A percentile compares a stretch with the other conserved stretches of the same genome.
Evolutionary conservation across 2,888 invertebrate species (phyloP).

Genomic region (Alentia gelatinosa): DNA sequence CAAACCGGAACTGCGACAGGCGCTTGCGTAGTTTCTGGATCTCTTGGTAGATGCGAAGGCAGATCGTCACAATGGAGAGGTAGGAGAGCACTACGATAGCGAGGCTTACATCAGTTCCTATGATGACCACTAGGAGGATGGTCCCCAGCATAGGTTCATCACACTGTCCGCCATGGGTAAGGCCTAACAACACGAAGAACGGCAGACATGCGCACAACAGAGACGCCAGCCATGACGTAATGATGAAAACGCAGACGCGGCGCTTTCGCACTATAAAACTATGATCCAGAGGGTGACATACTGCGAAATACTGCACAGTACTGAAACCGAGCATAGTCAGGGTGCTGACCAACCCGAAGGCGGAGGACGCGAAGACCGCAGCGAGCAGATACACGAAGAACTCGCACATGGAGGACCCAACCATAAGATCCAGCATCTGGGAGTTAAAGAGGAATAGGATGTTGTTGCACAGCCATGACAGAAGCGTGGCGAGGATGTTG

Average conservation of each 20-base stretch:
- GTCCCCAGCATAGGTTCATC: background rate
- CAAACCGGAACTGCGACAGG: conserved; percentile 62
- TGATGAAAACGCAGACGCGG: conserved; percentile 53
- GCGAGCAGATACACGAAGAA: conserved; percentile 59
- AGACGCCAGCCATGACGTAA: conserved; percentile 57
- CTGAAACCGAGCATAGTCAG: conserved; percentile 64
- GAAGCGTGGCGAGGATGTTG: conserved; percentile 58
- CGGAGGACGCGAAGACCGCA: conserved; percentile 57
- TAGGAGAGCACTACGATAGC: conserved; percentile 58
- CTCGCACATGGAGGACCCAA: conserved; percentile 48
- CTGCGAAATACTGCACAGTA: conserved; percentile 63
- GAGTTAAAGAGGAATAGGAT: conserved; percentile 55
- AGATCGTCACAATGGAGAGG: conserved; percentile 58
- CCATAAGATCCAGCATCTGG: conserved; percentile 4
- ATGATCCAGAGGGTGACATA: conserved; percentile 62
- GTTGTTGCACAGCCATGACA: conserved; percentile 64
- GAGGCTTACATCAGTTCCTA: conserved; percentile 58
- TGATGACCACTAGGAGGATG: conserved; percentile 52
- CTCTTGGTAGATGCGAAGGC: conserved; percentile 60
- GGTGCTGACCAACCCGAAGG: conserved; percentile 60
- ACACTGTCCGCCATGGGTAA: conserved; percentile 28
- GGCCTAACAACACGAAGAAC: conserved; percentile 43
- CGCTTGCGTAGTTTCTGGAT: conserved; percentile 59
- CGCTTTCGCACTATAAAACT: conserved; percentile 51
- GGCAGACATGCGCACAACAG: conserved; percentile 45